A percentile compares a stretch with the other conserved stretches of the same genome.
Conservation (phyloP, 2,113 vertebrate genomes). For the Siniperca chuatsi region DNA sequence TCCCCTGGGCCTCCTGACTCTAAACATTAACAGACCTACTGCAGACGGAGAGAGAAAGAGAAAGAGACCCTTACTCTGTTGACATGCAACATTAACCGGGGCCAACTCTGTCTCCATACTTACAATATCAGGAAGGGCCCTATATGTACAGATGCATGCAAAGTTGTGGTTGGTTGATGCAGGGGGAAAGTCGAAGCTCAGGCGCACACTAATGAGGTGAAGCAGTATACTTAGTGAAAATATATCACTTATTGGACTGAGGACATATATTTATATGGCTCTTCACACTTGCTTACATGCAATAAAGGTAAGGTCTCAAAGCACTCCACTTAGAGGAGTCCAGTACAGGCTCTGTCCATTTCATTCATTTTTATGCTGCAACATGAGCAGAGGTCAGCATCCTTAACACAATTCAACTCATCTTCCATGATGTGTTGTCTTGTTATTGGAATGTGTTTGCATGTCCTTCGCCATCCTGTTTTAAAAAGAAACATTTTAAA, state of each 20-base stretch:
- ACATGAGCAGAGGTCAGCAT: constrained; percentile 44
- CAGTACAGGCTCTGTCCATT: constrained; percentile 21
- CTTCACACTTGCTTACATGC: constrained; percentile 63
- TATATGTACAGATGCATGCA: constrained; percentile 53
- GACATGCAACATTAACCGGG: constrained; percentile 80
- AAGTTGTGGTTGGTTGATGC: constrained; percentile 27
- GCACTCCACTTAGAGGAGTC: constrained; percentile 50
- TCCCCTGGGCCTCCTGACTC: constrained; percentile 83
- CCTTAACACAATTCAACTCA: constrained; percentile 29
- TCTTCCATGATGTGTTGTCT: constrained; percentile 38
- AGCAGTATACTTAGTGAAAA: constrained; percentile 60
- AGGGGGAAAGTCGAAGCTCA: constrained; percentile 49
- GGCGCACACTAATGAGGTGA: constrained; percentile 63
- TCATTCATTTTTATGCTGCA: constrained; percentile 32
- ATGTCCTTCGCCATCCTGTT: constrained; percentile 6
- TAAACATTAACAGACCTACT: constrained; percentile 87
- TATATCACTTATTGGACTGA: constrained; percentile 47
- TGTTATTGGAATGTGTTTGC: constrained; percentile 28
- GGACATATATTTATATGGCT: constrained; percentile 58
- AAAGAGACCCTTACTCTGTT: constrained; percentile 75
- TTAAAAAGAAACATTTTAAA: constrained; percentile 46
- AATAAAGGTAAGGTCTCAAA: constrained; percentile 53
- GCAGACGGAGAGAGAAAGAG: constrained; percentile 68
- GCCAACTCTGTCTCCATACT: constrained; percentile 60
- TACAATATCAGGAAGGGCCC: constrained; percentile 60